Percentiles rank a stretch among this genome's conserved stretches.
These are phyloP conservation scores for Bombylius discolor DNA, from an alignment of 2,888 invertebrate genomes.

Conservation along the genomic window DNA sequence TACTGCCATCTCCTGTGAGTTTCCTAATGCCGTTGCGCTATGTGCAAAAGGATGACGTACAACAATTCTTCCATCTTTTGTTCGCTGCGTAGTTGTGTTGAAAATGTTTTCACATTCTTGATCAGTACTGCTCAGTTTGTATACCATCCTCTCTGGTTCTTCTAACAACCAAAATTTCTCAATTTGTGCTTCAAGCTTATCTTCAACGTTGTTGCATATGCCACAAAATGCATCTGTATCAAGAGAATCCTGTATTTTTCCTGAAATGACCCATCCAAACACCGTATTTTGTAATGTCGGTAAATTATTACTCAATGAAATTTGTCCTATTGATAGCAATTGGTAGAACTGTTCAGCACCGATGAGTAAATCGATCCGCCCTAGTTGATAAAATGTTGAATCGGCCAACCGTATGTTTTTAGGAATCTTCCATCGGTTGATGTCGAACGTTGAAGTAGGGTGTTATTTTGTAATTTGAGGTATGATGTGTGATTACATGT, in stretches of 20 bases:
- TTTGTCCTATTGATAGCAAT: background rate
- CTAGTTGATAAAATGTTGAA: background rate
- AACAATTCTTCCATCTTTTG: background rate
- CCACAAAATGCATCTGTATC: background rate
- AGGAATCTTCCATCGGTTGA: conserved; percentile 7
- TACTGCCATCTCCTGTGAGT: background rate
- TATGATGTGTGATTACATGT: no score
- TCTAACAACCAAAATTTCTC: background rate
- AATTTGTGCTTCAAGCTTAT: background rate
- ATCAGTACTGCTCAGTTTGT: background rate
- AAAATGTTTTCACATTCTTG: background rate
- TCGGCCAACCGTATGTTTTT: background rate
- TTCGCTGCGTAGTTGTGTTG: background rate
- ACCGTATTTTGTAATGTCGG: conserved; percentile 1
- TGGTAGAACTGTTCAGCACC: background rate
- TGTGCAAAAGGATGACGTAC: background rate
- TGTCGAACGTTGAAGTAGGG: no score
- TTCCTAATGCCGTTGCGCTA: background rate
- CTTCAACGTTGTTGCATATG: background rate
- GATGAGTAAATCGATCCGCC: background rate
- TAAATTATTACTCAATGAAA: background rate
- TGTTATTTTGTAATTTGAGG: no score
- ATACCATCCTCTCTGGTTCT: background rate
- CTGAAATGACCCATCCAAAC: background rate
- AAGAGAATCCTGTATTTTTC: background rate